Base-by-base conservation (phyloP, 2,888 invertebrate genomes). In the Myopa testacea region DNA sequence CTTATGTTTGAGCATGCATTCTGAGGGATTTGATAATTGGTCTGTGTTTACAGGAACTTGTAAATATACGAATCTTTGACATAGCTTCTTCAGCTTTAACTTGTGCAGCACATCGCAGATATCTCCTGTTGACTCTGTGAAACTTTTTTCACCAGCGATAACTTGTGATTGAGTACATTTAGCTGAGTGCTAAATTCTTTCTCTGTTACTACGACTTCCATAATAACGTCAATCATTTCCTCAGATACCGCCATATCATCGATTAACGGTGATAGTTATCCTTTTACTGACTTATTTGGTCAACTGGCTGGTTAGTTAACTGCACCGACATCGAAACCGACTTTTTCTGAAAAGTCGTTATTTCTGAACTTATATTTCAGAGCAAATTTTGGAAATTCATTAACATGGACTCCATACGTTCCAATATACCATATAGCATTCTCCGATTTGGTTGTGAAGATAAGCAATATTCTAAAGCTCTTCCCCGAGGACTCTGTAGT, bases 201-300 rank as follows among this genome's bases (percentile, higher is more conserved):
- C 84, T 99, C 98, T 0, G 96, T 98, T 0, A 98, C 97, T 10
- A 96, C 94, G 65, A 93, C 93, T 87, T 98, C 98, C 90, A 98
- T 93, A 75, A 99, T 98, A 34, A 95, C 95, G 82, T 93, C 94
- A 82, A 99, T 99, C 86, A 99, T 93, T 67, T 94, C 92, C 90
- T 99, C 98, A 0, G 99, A 96, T 0, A 99, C 96, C 37, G 97
- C 96, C 94, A 99, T 97, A 85, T 99, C 99, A 90, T 99, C 99
- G 78, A 99, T 98, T 88, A 99, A 99, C 84, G 98, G 97, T 84
- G 97, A 97, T n/a, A 99, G 91, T 81, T 98, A 98, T 0, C 96
- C 96, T 85, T 97, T 93, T 14, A 99, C 94, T 73, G 96, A 94
- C 90, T 99, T 26, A 26, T 1, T 26, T 26, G 26, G 26, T 26